These are phyloP conservation scores for Gastracanthus pulcherrimus DNA, from an alignment of 2,888 invertebrate genomes.

Conservation along the genomic window DNA sequence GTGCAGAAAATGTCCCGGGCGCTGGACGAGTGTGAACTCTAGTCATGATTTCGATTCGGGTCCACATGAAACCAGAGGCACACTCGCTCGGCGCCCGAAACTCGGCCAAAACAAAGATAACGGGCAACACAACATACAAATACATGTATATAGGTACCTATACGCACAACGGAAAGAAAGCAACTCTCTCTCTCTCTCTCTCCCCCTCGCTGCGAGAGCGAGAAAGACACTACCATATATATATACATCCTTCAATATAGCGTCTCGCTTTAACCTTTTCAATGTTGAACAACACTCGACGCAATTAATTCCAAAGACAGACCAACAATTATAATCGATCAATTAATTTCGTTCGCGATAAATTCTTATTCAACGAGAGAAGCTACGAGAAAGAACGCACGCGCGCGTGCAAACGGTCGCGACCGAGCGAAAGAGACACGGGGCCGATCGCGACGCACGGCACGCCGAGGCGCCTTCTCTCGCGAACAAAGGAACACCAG, in stretches of 20 bases:
- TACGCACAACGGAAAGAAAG: not conserved
- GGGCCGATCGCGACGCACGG: not conserved
- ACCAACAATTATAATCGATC: too few relatives aligned
- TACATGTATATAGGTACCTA: too few relatives aligned
- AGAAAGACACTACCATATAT: too few relatives aligned
- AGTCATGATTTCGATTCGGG: conserved; percentile 70
- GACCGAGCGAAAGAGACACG: not conserved
- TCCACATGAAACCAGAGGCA: conserved; percentile 73
- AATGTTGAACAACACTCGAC: too few relatives aligned
- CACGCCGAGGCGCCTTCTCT: too few relatives aligned
- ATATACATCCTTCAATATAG: too few relatives aligned
- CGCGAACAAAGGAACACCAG: too few relatives aligned
- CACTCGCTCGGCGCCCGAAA: conserved; percentile 71
- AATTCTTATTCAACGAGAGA: too few relatives aligned
- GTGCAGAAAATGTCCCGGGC: conserved; percentile 66
- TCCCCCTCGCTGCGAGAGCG: not conserved
- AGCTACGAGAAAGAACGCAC: not conserved
- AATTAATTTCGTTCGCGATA: too few relatives aligned
- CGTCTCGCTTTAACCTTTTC: too few relatives aligned
- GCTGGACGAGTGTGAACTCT: conserved; percentile 75
- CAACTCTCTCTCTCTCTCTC: too few relatives aligned
- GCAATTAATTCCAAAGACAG: too few relatives aligned
- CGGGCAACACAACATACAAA: not conserved
- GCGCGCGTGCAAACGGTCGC: not conserved
- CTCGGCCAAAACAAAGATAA: conserved; percentile 48